phyloP scores from a whole-genome alignment of 2,888 invertebrate species.

The Busseola fusca region DNA sequence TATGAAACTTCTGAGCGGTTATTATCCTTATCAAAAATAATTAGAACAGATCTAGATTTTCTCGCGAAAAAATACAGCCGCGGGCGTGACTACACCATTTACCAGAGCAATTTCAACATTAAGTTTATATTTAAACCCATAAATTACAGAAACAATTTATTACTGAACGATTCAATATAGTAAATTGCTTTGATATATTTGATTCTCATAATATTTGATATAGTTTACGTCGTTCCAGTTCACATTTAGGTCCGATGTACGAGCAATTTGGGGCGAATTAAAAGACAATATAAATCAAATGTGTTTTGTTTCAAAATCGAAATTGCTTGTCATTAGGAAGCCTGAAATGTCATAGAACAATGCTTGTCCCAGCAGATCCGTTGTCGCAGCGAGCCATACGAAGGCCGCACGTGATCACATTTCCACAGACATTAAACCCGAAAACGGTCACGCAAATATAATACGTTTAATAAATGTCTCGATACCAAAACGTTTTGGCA shows the following conservation, averaged over 20 bases:
- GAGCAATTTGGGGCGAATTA: conserved; percentile 77
- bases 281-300: conserved; percentile 83
- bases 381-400: conserved; percentile 78
- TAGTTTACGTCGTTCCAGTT: conserved; percentile 49
- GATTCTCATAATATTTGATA: conserved; percentile 53
- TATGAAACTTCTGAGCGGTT: conserved; percentile 30
- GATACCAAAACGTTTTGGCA: conserved; percentile 76
- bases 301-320: conserved; percentile 84
- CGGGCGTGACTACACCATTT: conserved; percentile 55
- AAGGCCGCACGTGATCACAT: conserved; percentile 87
- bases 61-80: conserved; percentile 51
- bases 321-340: conserved; percentile 88
- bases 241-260: conserved; percentile 62
- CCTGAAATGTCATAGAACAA: conserved; percentile 89
- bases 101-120: conserved; percentile 57
- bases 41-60: conserved; percentile 58
- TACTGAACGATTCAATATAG: conserved; percentile 59
- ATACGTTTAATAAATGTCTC: conserved; percentile 76
- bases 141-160: conserved; percentile 59
- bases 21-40: conserved; percentile 47
- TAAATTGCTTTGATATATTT: conserved; percentile 57
- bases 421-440: conserved; percentile 79
- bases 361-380: conserved; percentile 74
- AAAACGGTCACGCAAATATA: conserved; percentile 82
- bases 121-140: conserved; percentile 57